A percentile compares a stretch with the other conserved stretches of the same genome.
phyloP scores from a whole-genome alignment of 2,113 vertebrate genomes.

The Clarias magur region DNA sequence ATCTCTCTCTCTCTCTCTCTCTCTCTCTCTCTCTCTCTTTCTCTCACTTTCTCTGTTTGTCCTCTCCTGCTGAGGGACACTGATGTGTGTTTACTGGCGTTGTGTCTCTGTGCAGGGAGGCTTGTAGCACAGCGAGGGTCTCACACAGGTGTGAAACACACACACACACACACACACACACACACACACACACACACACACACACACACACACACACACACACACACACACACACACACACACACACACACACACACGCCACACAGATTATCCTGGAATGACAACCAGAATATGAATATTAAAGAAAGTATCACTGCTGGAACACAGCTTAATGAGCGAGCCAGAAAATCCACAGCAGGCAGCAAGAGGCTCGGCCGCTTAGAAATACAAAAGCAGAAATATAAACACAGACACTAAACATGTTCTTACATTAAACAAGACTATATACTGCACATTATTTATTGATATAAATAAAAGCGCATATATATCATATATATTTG shows the following conservation, averaged over 20 bases:
- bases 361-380: not conserved
- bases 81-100: constrained; percentile 75
- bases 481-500: not conserved
- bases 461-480: not conserved
- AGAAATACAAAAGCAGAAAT: not conserved
- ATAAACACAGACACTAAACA: constrained; percentile 32
- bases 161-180: constrained; percentile 49
- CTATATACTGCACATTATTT: not conserved
- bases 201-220: constrained; percentile 39
- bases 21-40: constrained; percentile 50
- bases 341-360: not conserved
- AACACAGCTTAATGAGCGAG: constrained; percentile 22
- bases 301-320: constrained; percentile 23
- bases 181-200: constrained; percentile 40
- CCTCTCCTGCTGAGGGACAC: constrained; percentile 74
- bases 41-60: constrained; percentile 66
- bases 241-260: no score
- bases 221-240: constrained; percentile 32
- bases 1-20: constrained; percentile 46
- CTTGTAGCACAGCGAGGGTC: constrained; percentile 72
- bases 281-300: constrained; percentile 30
- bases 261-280: not conserved
- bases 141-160: constrained; percentile 74
- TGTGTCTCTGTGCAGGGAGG: constrained; percentile 73
- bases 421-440: not conserved